Evolutionary conservation across 2,888 invertebrate species (phyloP).

Genomic region (Ganaspis brasiliensis): DNA sequence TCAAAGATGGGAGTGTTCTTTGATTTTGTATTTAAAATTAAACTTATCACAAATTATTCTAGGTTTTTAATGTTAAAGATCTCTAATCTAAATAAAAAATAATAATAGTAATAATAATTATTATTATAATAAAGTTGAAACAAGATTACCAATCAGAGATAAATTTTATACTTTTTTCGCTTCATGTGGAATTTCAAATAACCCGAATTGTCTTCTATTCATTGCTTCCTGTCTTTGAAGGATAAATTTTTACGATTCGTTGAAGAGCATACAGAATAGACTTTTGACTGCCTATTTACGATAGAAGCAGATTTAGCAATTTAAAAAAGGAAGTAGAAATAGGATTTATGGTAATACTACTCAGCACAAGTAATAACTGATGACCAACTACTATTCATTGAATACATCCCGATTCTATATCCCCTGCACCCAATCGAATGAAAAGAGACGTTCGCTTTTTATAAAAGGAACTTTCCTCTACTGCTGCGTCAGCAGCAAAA

Average conservation of each 20-base stretch:
- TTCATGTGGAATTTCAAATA: neutral
- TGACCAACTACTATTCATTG: slow-evolving; percentile 14
- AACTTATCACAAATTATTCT: neutral
- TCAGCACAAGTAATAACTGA: slow-evolving; percentile 31
- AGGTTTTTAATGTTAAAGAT: no score
- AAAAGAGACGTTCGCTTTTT: neutral
- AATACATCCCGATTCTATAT: neutral
- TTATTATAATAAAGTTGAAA: no score
- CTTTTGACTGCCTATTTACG: neutral
- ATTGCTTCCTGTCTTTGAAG: slow-evolving; percentile 9
- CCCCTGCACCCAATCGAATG: neutral
- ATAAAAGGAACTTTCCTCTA: slow-evolving; percentile 16
- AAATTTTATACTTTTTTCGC: neutral
- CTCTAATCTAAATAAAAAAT: no score
- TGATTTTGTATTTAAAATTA: neutral
- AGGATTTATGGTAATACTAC: slow-evolving; percentile 31
- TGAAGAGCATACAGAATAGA: slow-evolving; percentile 7
- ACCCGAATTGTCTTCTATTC: neutral
- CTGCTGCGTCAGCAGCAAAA: neutral
- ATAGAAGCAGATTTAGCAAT: neutral
- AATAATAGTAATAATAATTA: no score
- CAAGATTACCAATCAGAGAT: no score
- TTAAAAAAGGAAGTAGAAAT: slow-evolving; percentile 13
- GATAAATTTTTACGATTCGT: slow-evolving; percentile 21
- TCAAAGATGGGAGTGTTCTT: neutral